Evolutionary conservation across 2,888 invertebrate species (phyloP).

Genomic region (Stenodera caucasica): DNA sequence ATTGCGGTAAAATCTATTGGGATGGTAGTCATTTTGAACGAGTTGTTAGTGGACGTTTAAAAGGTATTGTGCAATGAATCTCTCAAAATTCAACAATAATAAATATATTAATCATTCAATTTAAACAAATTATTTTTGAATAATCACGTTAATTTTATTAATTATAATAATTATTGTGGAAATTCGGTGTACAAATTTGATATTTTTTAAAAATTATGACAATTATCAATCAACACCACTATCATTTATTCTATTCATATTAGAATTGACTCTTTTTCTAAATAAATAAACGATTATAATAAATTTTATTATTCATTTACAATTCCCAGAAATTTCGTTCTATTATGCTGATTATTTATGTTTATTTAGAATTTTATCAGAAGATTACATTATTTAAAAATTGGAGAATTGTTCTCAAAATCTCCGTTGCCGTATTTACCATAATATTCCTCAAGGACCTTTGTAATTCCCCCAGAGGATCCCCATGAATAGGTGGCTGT

Average conservation of each 20-base stretch:
- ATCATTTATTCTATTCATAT: background rate
- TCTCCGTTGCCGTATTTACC: background rate
- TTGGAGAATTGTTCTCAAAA: background rate
- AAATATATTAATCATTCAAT: background rate
- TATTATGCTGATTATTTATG: too few relatives aligned
- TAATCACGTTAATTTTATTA: background rate
- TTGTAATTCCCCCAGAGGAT: background rate
- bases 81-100: background rate
- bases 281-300: too few relatives aligned
- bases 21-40: slow-evolving; percentile 56
- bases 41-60: slow-evolving; percentile 46
- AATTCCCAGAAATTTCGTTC: too few relatives aligned
- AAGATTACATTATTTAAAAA: background rate
- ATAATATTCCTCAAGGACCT: background rate
- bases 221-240: background rate
- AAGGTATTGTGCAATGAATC: slow-evolving; percentile 44
- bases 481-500: too few relatives aligned
- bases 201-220: background rate
- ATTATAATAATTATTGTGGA: too few relatives aligned
- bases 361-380: too few relatives aligned
- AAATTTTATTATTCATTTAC: too few relatives aligned
- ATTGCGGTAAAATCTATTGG: slow-evolving; percentile 78
- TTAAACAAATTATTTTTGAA: background rate
- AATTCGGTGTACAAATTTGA: background rate
- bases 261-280: background rate